phyloP scores from a whole-genome alignment of 2,888 invertebrate species.

The Bimastos eiseni region DNA sequence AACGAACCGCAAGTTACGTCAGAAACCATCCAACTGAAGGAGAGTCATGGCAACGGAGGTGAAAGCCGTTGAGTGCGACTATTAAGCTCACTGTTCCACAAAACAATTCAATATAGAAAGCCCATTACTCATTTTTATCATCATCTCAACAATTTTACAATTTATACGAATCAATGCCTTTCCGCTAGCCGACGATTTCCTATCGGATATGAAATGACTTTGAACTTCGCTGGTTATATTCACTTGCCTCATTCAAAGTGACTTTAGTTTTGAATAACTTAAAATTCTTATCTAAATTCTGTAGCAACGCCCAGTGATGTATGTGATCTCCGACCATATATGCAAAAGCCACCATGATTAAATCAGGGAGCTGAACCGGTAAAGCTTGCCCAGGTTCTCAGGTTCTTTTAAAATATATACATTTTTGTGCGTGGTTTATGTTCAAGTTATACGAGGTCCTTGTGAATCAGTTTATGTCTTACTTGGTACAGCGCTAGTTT shows the following conservation, averaged over 20 bases:
- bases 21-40: not conserved
- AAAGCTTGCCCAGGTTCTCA: too few species aligned
- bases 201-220: not conserved
- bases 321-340: too few species aligned
- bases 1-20: not conserved
- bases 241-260: not conserved
- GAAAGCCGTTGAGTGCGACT: not conserved
- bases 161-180: not conserved
- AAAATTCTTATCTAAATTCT: not conserved
- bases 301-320: not conserved
- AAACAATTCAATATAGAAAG: not conserved
- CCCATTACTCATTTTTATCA: not conserved
- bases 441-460: too few species aligned
- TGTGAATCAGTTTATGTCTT: too few species aligned
- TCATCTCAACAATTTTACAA: not conserved
- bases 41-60: not conserved
- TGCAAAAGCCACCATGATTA: too few species aligned
- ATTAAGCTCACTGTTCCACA: not conserved
- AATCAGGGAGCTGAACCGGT: too few species aligned
- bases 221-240: not conserved
- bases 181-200: not conserved
- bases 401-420: too few species aligned
- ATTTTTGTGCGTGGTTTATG: too few species aligned
- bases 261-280: not conserved
- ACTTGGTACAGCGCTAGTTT: too few species aligned